Conservation (phyloP, 2,888 invertebrate genomes). For the Rhamnusium bicolor region DNA sequence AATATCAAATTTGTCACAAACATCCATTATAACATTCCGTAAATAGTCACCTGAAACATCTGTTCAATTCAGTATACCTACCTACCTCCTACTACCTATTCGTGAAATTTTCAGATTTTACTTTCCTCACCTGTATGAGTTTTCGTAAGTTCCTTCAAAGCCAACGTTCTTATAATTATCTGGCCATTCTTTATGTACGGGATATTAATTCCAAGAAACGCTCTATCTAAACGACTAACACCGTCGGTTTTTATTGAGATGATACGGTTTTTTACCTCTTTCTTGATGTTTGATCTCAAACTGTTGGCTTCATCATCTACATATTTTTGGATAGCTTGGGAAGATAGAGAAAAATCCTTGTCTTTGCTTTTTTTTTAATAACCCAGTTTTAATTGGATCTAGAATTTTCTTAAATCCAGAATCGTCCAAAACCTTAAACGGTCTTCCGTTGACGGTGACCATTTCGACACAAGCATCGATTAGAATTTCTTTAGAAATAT, state of each 20-base stretch:
- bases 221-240: constrained; percentile 11
- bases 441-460: constrained; percentile 14
- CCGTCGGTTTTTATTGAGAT: constrained; percentile 16
- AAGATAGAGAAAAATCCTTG: constrained; percentile 17
- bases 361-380: constrained; percentile 18
- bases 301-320: constrained; percentile 10
- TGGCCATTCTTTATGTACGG: constrained; percentile 5
- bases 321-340: constrained; percentile 24
- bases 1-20: constrained; percentile 16
- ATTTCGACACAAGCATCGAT: constrained; percentile 22
- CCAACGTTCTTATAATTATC: constrained; percentile 13
- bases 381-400: neutral
- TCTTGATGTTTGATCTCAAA: constrained; percentile 15
- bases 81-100: neutral
- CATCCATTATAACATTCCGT: constrained; percentile 28
- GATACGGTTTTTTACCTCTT: constrained; percentile 20
- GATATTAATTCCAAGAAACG: constrained; percentile 22
- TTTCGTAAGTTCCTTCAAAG: constrained; percentile 16
- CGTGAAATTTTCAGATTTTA: neutral
- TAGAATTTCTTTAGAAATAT: constrained; percentile 20
- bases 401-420: constrained; percentile 17
- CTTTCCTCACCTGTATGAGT: constrained; percentile 11
- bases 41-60: constrained; percentile 5
- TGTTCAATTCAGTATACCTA: neutral
- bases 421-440: constrained; percentile 14